Percentiles rank a stretch among this genome's conserved stretches.
Evolutionary conservation across 2,113 vertebrate genomes (phyloP).

Genomic region (Nibea coibor): DNA sequence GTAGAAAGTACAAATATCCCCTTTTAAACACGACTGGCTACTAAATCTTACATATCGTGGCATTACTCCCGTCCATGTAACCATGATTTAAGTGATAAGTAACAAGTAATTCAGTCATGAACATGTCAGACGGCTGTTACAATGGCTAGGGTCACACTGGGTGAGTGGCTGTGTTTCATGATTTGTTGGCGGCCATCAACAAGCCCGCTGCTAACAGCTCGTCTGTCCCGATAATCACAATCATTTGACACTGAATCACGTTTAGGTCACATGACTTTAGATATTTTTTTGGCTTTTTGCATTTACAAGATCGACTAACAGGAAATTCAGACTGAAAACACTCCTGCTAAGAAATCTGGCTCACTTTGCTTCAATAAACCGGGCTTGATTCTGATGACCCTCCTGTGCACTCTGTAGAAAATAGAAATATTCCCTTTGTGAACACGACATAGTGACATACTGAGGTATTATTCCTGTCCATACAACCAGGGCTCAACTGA

Average conservation of each 20-base stretch:
- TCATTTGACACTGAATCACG: neutral
- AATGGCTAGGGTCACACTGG: too few relatives aligned
- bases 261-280: neutral
- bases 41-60: too few relatives aligned
- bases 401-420: neutral
- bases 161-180: slow-evolving; percentile 7
- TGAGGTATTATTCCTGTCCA: neutral
- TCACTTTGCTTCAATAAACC: neutral
- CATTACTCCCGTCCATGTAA: neutral
- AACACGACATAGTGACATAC: too few relatives aligned
- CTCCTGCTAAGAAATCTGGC: neutral
- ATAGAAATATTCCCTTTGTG: neutral
- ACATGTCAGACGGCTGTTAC: neutral
- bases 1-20: neutral
- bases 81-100: slow-evolving; percentile 13
- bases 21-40: too few relatives aligned
- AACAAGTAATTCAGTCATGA: neutral
- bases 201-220: neutral
- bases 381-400: neutral
- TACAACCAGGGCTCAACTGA: slow-evolving; percentile 6
- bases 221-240: too few relatives aligned
- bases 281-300: neutral
- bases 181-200: neutral
- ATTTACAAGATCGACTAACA: neutral
- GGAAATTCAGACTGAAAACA: neutral